Base-by-base conservation (phyloP, 2,113 vertebrate genomes). In the Trichomycterus rosablanca region DNA sequence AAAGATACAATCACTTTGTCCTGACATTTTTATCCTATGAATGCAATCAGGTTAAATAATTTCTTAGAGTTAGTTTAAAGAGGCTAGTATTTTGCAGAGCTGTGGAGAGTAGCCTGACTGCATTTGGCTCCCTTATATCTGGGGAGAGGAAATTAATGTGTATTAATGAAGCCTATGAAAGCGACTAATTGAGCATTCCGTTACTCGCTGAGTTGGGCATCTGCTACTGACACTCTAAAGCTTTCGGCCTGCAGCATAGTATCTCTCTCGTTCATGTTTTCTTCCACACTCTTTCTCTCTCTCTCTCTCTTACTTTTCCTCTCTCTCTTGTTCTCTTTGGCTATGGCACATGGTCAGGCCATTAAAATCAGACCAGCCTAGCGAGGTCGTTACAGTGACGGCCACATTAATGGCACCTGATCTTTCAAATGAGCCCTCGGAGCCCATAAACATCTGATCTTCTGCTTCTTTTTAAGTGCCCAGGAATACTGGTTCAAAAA, bases 181-280 rank as follows among this genome's bases (percentile, higher is more conserved):
- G 86, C 66, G 89, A 89, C 92, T 93, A 87, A 88, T 89, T 94
- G 90, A 91, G 89, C 90, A 92, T 93, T 96, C 92, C 90, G 89
- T 92, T 92, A 90, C 89, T 92, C 88, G 91, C 90, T 89, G 90
- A 92, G 88, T 90, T 84, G 86, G 90, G 91, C 88, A 94, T 90
- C 92, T 93, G 93, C 87, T 88, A 88, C 87, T 97, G 93, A 97
- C 93, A 96, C 90, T 89, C 89, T 58, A 80, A 95, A 97, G 94
- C 89, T 89, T 89, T 87, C 78, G 85, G 91, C 87, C 91, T 93
- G 90, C 92, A 95, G 91, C 92, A 89, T 81, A n/a, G n/a, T n/a
- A n/a, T n/a, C n/a, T n/a, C n/a, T n/a, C n/a, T n/a, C n/a, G n/a
- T n/a, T n/a, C n/a, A n/a, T n/a, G n/a, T n/a, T n/a, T n/a, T n/a